Evolutionary conservation across 2,113 vertebrate genomes (phyloP).

Genomic region (Tragulus kanchil): DNA sequence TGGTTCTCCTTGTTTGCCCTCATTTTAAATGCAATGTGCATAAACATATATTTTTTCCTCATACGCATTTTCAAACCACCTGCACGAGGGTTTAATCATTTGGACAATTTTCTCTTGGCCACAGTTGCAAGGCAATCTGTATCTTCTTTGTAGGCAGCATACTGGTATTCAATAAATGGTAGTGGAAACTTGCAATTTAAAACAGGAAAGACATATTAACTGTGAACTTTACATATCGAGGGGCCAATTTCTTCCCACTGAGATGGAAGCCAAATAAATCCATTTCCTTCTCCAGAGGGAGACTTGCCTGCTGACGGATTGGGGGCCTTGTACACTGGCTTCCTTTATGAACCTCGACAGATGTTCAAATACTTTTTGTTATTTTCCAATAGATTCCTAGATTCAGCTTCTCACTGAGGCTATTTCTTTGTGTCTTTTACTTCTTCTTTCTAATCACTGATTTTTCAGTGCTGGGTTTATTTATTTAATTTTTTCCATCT

Average conservation of each 20-base stretch:
- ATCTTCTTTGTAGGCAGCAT: background rate
- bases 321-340: background rate
- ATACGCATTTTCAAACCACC: background rate
- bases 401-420: background rate
- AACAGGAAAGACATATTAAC: background rate
- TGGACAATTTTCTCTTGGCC: background rate
- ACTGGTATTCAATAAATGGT: background rate
- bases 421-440: background rate
- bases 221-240: slow-evolving; percentile 1
- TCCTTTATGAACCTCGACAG: background rate
- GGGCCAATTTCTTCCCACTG: background rate
- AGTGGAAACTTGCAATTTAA: background rate
- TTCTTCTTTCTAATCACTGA: background rate
- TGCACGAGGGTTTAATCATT: background rate
- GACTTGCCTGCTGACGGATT: background rate
- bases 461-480: background rate
- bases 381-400: background rate
- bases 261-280: background rate
- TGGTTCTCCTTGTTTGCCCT: background rate
- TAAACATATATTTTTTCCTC: background rate
- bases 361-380: slow-evolving; percentile 32
- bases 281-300: background rate
- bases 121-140: background rate
- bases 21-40: background rate
- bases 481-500: background rate